Evolutionary conservation across 2,797 vertebrate genomes (phyloP).

Genomic region (Myotis daubentonii): DNA sequence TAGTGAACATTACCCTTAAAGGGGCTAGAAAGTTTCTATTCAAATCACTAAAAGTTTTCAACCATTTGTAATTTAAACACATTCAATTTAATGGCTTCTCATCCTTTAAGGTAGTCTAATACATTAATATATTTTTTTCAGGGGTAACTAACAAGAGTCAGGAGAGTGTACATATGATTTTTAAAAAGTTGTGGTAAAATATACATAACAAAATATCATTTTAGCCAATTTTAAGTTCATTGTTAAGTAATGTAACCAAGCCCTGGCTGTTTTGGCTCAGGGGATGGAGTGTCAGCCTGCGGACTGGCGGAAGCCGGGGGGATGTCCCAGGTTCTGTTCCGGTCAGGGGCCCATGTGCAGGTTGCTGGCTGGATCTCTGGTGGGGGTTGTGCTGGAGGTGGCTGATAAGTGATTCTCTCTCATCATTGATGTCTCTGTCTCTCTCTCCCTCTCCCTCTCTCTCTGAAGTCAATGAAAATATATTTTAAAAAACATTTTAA

Average conservation of each 20-base stretch:
- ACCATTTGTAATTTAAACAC: background rate
- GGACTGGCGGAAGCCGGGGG: no score
- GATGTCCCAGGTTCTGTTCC: no score
- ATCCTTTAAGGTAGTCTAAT: conserved; percentile 12
- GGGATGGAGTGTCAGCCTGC: no score
- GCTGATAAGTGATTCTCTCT: no score
- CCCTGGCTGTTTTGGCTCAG: no score
- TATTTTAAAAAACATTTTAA: background rate
- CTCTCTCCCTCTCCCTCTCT: no score
- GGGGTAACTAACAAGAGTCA: background rate
- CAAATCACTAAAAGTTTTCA: conserved; percentile 35
- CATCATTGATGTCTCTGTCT: no score
- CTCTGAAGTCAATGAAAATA: no score
- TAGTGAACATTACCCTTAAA: conserved; percentile 11
- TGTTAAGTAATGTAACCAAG: background rate
- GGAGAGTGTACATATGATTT: background rate
- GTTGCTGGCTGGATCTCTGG: no score
- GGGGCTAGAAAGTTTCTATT: background rate
- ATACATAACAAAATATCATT: background rate
- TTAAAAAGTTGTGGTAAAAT: background rate
- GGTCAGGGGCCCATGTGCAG: no score
- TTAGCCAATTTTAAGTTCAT: background rate
- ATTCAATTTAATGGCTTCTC: conserved; percentile 14
- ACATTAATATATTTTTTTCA: background rate
- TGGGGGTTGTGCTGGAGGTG: no score